Conservation (phyloP, 2,797 vertebrate genomes). For the Platalea minor region DNA sequence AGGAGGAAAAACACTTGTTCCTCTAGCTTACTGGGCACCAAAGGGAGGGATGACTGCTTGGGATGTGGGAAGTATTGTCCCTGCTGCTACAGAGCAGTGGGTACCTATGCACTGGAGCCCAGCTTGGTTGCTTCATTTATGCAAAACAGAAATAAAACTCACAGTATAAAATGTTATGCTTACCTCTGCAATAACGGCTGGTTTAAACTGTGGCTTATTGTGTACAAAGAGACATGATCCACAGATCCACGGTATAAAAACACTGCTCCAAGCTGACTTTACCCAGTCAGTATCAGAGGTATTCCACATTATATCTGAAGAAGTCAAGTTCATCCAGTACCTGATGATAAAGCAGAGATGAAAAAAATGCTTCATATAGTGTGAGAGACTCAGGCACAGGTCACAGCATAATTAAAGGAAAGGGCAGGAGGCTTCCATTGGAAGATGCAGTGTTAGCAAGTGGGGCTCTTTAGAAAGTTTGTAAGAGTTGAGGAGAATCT, state of each 20-base stretch:
- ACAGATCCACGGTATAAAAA: slow-evolving; percentile 80
- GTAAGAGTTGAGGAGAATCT: neutral
- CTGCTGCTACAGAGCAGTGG: neutral
- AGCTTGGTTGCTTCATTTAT: neutral
- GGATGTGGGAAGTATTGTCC: neutral
- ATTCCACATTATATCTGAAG: slow-evolving; percentile 82
- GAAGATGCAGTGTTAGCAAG: neutral
- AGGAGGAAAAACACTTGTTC: neutral
- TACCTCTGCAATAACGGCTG: slow-evolving; percentile 74
- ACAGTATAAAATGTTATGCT: neutral
- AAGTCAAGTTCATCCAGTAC: slow-evolving; percentile 76
- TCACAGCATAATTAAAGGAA: neutral
- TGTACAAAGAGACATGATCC: slow-evolving; percentile 82
- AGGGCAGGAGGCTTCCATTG: neutral
- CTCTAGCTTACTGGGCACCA: neutral
- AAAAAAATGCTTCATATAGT: neutral
- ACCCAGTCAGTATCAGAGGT: slow-evolving; percentile 84
- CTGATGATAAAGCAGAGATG: slow-evolving; percentile 64
- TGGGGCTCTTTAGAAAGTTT: neutral
- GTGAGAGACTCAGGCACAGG: neutral
- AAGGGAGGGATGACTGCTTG: neutral
- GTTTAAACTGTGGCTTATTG: slow-evolving; percentile 72
- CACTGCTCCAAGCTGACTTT: slow-evolving; percentile 78
- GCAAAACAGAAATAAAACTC: neutral
- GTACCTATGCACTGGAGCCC: neutral